Evolutionary conservation across 2,888 invertebrate genomes (phyloP).

Genomic region (Nycteola revayana): DNA sequence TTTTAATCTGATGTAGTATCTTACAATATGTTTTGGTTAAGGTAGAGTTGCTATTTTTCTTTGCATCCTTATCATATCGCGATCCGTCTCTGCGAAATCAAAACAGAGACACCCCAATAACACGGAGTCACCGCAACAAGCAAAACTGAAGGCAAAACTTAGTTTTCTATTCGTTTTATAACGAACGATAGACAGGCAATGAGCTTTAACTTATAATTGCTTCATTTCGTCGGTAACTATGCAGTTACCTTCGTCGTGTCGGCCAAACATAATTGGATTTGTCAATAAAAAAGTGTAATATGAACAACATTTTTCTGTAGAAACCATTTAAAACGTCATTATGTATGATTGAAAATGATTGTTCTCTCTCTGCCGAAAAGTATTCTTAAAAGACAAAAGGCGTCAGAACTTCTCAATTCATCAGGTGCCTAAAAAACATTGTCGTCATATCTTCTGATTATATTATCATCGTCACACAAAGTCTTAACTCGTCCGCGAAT

Average conservation of each 20-base stretch:
- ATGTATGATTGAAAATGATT: too few species aligned
- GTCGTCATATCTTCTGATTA: too few species aligned
- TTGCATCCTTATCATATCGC: too few species aligned
- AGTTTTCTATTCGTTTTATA: conserved; percentile 72
- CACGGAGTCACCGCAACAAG: conserved; percentile 54
- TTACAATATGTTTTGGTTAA: too few species aligned
- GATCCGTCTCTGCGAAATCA: conserved; percentile 19
- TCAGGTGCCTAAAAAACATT: too few species aligned
- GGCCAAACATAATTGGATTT: conserved; percentile 38
- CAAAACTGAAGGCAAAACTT: conserved; percentile 62
- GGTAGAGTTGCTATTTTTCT: too few species aligned
- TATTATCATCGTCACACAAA: not conserved
- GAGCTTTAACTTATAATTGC: conserved; percentile 79
- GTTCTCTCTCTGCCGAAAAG: too few species aligned
- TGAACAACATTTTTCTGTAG: too few species aligned
- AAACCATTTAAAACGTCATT: too few species aligned
- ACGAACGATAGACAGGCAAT: conserved; percentile 76
- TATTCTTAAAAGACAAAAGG: too few species aligned
- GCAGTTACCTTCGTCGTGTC: conserved; percentile 50
- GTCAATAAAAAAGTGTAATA: conserved; percentile 21
- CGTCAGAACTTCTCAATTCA: too few species aligned
- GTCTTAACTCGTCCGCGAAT: conserved; percentile 16
- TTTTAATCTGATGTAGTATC: too few species aligned
- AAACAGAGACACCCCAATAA: conserved; percentile 44
- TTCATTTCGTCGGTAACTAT: conserved; percentile 67